phyloP scores from a whole-genome alignment of 2,113 vertebrate species.

The Narcine bancroftii region DNA sequence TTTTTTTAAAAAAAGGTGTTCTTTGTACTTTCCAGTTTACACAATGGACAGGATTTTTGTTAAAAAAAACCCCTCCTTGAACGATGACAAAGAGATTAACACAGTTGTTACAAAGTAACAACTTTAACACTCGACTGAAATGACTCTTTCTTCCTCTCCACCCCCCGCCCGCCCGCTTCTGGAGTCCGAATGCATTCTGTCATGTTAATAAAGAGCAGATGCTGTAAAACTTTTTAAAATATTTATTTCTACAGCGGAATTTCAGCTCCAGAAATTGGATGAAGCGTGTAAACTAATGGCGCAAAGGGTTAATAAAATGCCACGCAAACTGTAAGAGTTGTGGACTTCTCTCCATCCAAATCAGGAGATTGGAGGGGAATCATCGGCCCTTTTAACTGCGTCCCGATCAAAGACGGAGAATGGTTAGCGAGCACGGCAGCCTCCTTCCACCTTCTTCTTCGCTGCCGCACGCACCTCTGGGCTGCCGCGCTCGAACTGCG shows the following conservation, averaged over 20 bases:
- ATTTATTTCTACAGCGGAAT: background rate
- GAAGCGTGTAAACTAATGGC: background rate
- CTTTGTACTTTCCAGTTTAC: too few species aligned
- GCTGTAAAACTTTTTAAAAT: background rate
- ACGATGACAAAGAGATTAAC: too few species aligned
- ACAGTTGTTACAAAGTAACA: background rate
- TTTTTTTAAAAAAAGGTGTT: too few species aligned
- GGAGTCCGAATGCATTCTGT: background rate
- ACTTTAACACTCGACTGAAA: too few species aligned
- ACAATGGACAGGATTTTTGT: too few species aligned
- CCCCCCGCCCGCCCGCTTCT: too few species aligned
- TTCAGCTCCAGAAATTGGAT: background rate
- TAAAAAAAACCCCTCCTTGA: too few species aligned
- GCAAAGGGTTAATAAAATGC: background rate
- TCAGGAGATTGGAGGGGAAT: background rate
- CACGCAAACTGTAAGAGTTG: background rate
- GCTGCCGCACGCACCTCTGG: background rate
- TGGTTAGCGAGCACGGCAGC: background rate
- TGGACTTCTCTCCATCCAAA: background rate
- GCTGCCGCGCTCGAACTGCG: too few species aligned
- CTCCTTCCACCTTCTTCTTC: background rate
- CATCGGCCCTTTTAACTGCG: background rate
- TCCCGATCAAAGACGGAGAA: background rate
- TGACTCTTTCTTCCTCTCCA: too few species aligned
- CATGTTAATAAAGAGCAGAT: background rate